Percentiles rank a stretch among this genome's conserved stretches.
phyloP scores from a whole-genome alignment of 2,113 vertebrate species.

The Tetrao urogallus region DNA sequence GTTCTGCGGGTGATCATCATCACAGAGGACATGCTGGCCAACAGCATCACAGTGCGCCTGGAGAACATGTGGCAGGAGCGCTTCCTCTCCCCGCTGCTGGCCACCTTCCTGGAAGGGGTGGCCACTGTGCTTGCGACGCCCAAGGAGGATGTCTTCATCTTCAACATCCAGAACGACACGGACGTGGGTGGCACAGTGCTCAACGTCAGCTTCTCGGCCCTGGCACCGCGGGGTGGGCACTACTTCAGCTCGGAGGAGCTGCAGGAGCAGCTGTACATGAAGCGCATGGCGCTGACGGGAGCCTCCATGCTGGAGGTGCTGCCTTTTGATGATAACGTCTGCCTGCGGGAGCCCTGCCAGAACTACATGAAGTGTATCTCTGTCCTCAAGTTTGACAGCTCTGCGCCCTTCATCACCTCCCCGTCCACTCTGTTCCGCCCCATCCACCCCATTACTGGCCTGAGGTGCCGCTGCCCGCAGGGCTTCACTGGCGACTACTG shows the following conservation, averaged over 20 bases:
- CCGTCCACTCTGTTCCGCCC: constrained; percentile 94
- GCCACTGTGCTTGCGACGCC: constrained; percentile 90
- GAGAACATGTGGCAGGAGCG: constrained; percentile 99
- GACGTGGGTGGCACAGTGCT: constrained; percentile 88
- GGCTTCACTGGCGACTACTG: constrained; percentile 99
- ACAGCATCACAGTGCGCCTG: constrained; percentile 95
- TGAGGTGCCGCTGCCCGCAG: constrained; percentile 94
- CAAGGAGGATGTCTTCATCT: constrained; percentile 95
- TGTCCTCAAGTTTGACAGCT: constrained; percentile 96
- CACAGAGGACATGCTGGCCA: constrained; percentile 96
- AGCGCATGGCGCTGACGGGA: constrained; percentile 88
- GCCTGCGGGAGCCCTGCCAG: constrained; percentile 96
- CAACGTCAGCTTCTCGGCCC: constrained; percentile 94
- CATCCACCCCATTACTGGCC: constrained; percentile 94
- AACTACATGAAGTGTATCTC: constrained; percentile 99
- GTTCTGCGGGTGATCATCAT: constrained; percentile 94
- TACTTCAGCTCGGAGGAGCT: constrained; percentile 96
- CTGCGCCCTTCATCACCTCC: constrained; percentile 94
- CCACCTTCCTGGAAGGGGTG: constrained; percentile 93
- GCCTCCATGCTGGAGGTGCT: constrained; percentile 95
- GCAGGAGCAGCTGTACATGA: constrained; percentile 98
- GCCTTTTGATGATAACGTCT: constrained; percentile 98
- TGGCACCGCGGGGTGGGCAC: constrained; percentile 83
- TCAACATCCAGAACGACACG: constrained; percentile 96
- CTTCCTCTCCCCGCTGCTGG: constrained; percentile 92